Evolutionary conservation across 2,797 vertebrate genomes (phyloP).

Genomic region (Luscinia luscinia): DNA sequence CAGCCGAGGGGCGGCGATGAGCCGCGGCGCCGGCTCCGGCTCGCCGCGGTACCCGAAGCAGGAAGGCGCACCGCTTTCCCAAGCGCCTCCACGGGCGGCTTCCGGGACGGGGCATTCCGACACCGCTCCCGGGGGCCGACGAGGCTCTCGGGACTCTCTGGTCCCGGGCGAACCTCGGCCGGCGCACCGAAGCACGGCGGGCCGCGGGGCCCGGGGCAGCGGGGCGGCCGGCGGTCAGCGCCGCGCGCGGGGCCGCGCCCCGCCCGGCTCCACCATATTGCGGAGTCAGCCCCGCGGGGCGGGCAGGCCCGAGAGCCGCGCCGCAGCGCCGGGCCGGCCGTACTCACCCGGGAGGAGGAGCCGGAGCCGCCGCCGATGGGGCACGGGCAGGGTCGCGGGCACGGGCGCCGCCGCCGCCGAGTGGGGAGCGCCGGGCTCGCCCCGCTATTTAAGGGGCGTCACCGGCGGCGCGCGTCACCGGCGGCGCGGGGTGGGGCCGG

Average conservation of each 20-base stretch:
- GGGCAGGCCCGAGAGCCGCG: too few relatives aligned
- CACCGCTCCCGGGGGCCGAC: accelerated
- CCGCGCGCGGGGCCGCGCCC: not conserved
- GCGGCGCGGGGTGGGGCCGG: not conserved
- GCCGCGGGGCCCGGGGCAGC: accelerated
- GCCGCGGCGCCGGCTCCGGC: accelerated
- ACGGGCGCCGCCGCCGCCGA: not conserved
- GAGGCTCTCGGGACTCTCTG: too few relatives aligned
- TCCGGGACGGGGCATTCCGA: accelerated
- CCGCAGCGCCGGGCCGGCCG: not conserved
- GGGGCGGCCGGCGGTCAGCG: not conserved
- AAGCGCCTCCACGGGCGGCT: not conserved
- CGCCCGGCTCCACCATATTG: not conserved
- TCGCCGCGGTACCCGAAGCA: accelerated
- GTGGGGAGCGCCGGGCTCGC: accelerated
- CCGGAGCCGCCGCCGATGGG: not conserved
- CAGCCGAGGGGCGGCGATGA: not conserved
- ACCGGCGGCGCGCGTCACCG: not conserved
- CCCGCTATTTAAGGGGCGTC: slow-evolving; percentile 16
- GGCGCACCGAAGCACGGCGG: not conserved
- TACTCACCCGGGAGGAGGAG: not conserved
- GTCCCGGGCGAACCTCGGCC: not conserved
- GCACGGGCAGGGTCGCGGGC: not conserved
- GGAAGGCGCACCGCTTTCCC: not conserved
- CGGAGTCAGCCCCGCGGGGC: not conserved